Evolutionary conservation across 2,888 invertebrate species (phyloP), one percentile per base, ranked within the genome.

Genomic region (Netelia fuscicornis): DNA sequence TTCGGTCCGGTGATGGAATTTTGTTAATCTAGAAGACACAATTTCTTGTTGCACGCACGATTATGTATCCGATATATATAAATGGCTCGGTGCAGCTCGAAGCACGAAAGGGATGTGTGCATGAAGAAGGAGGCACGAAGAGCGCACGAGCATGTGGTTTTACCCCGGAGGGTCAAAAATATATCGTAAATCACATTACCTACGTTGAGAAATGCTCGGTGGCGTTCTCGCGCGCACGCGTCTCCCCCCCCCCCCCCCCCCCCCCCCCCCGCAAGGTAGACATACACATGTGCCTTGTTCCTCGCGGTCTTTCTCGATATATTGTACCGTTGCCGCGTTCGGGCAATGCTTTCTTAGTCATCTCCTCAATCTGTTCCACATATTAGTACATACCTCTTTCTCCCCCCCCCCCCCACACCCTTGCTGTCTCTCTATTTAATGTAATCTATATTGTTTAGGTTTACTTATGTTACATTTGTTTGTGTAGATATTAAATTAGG

Each of bases 141-240:
- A 76, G 56, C 77, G 81, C 58, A 60, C 67, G 81, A 81, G 85
- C 85, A 83, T 89, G 87, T 76, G 82, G 86, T 86, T 88, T 90
- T 88, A 89, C 89, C 88, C 89, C 84, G 84, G 90, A 89, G 89
- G 89, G 91, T 91, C 90, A 91, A 92, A 92, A 93, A 91, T 90
- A 90, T 88, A 89, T 89, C 91, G 91, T 92, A 93, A 92, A 92
- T 93, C 92, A 92, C 90, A 90, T 92, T 91, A 91, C 90, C 91
- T 91, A 91, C 89, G 91, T 91, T 90, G 91, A 91, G 89, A 91
- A 93, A 92, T 90, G 89, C 87, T 87, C 86, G 67, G 85, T 85
- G 89, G 88, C 89, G 87, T 65, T 89, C 13, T 70, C 64, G 58
- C 86, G 70, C 88, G 87, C 87, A 82, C 86, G 84, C 88, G 89